phyloP scores from a whole-genome alignment of 2,888 invertebrate genomes.

The Pogonocherus hispidulus region DNA sequence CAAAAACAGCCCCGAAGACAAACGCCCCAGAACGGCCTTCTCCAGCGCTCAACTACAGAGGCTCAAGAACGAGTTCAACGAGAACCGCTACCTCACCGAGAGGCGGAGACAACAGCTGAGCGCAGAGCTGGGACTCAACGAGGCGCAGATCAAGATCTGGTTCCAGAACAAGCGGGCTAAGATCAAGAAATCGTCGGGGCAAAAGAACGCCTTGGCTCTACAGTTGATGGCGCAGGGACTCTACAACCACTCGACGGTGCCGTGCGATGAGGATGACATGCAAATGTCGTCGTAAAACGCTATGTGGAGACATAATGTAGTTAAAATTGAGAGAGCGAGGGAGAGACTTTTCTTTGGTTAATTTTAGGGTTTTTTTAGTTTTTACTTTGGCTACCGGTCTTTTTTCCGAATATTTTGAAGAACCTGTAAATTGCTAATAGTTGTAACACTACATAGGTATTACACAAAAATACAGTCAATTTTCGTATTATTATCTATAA shows the following conservation, averaged over 20 bases:
- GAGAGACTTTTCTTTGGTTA: not conserved
- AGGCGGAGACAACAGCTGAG: slow-evolving; percentile 90
- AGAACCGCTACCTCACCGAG: slow-evolving; percentile 94
- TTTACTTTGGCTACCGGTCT: too few relatives aligned
- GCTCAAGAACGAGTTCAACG: slow-evolving; percentile 93
- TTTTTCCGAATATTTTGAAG: too few relatives aligned
- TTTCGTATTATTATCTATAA: too few relatives aligned
- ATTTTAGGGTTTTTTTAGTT: too few relatives aligned
- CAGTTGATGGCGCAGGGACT: slow-evolving; percentile 95
- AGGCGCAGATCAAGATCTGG: slow-evolving; percentile 98
- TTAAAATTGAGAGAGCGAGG: not conserved
- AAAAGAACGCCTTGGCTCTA: slow-evolving; percentile 87
- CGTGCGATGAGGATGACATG: slow-evolving; percentile 73
- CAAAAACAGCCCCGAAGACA: slow-evolving; percentile 78
- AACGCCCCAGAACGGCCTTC: slow-evolving; percentile 96
- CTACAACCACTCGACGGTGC: slow-evolving; percentile 86
- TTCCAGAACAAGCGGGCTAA: slow-evolving; percentile 98
- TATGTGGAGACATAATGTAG: too few relatives aligned
- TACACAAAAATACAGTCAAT: too few relatives aligned
- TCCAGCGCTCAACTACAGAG: slow-evolving; percentile 92
- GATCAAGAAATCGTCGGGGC: slow-evolving; percentile 92
- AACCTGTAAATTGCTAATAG: too few relatives aligned
- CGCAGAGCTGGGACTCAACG: slow-evolving; percentile 91
- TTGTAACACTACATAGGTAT: too few relatives aligned
- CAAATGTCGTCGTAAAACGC: slow-evolving; percentile 54